Conservation (phyloP, 1,140 invertebrate genomes). For the Pseudomyrmex flavicornis region DNA sequence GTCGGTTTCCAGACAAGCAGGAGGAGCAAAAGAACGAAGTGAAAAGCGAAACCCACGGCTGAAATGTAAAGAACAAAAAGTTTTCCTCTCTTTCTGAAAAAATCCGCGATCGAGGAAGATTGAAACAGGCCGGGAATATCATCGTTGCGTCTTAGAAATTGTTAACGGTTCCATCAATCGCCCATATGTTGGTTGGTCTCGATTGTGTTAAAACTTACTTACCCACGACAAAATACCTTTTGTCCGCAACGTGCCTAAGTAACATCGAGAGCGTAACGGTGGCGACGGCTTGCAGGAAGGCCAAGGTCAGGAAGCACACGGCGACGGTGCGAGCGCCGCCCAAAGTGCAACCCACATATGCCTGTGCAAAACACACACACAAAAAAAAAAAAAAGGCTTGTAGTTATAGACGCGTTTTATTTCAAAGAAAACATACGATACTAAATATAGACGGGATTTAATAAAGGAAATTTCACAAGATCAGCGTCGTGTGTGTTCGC, state of each 20-base stretch:
- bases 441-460: neutral
- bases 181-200: neutral
- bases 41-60: constrained; percentile 89
- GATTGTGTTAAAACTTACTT: constrained; percentile 69
- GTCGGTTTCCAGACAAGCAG: constrained; percentile 88
- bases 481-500: neutral
- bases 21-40: constrained; percentile 88
- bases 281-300: constrained; percentile 88
- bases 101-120: neutral
- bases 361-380: constrained; percentile 81
- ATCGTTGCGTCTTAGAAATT: neutral
- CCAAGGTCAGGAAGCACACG: constrained; percentile 88
- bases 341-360: constrained; percentile 88
- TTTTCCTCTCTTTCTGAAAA: neutral
- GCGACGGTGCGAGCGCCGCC: constrained; percentile 87
- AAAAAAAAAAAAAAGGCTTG: neutral
- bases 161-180: too few relatives aligned
- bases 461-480: neutral
- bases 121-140: too few relatives aligned
- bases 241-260: constrained; percentile 86
- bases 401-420: neutral
- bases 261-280: constrained; percentile 89
- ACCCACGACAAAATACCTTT: constrained; percentile 88
- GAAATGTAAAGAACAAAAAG: constrained; percentile 52
- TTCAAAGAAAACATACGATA: neutral